Evolutionary conservation across 2,888 invertebrate species (phyloP).

Genomic region (Nephrocerus scutellatus): DNA sequence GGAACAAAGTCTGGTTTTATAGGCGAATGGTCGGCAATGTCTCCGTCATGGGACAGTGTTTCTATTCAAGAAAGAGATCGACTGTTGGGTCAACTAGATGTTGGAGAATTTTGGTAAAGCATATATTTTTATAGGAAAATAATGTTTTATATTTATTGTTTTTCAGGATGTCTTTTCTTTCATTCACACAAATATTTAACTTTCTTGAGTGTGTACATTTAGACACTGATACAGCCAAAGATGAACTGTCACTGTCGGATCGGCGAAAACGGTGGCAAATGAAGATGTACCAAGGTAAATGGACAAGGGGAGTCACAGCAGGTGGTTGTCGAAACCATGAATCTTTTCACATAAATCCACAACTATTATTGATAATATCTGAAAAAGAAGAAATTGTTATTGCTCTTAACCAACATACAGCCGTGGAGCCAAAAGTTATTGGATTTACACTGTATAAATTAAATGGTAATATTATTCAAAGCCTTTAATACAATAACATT

Average conservation of each 20-base stretch:
- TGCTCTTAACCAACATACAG: slow-evolving; percentile 81
- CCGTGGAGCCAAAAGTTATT: slow-evolving; percentile 88
- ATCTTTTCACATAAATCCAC: slow-evolving; percentile 89
- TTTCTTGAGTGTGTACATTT: slow-evolving; percentile 79
- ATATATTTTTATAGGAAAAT: slow-evolving; percentile 27
- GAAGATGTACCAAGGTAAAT: slow-evolving; percentile 76
- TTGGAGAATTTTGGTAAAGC: slow-evolving; percentile 75
- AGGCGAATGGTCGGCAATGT: slow-evolving; percentile 63
- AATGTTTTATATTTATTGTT: slow-evolving; percentile 50
- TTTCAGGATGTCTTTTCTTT: slow-evolving; percentile 75
- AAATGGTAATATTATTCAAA: slow-evolving; percentile 21
- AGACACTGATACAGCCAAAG: slow-evolving; percentile 78
- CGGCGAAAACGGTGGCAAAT: slow-evolving; percentile 78
- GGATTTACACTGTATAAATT: slow-evolving; percentile 76
- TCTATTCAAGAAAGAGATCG: slow-evolving; percentile 67
- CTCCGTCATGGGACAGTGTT: slow-evolving; percentile 70
- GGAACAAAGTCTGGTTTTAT: slow-evolving; percentile 59
- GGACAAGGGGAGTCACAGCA: slow-evolving; percentile 81
- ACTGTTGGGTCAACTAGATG: slow-evolving; percentile 57
- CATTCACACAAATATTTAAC: slow-evolving; percentile 75
- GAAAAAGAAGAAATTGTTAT: slow-evolving; percentile 79
- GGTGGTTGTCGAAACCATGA: slow-evolving; percentile 87
- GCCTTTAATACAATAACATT: slow-evolving; percentile 15
- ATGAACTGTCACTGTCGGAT: slow-evolving; percentile 70
- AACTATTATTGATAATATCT: slow-evolving; percentile 69